A percentile compares a stretch with the other conserved stretches of the same genome.
Evolutionary conservation across 1,140 invertebrate species (phyloP).

Genomic region (Sitodiplosis mosellana): DNA sequence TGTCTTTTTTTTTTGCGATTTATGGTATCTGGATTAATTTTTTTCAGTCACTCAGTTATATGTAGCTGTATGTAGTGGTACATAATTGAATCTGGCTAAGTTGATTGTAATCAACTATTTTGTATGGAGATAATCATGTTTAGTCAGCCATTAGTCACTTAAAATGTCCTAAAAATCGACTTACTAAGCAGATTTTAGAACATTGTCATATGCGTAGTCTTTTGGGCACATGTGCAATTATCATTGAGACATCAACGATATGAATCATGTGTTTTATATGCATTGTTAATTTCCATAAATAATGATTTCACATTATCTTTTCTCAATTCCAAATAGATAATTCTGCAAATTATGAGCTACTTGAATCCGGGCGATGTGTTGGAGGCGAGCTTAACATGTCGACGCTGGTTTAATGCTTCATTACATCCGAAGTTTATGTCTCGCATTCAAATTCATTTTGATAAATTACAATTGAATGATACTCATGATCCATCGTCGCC

Average conservation of each 20-base stretch:
- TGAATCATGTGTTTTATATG: background rate
- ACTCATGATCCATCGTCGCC: constrained; percentile 21
- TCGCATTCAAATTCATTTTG: constrained; percentile 31
- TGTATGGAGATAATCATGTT: background rate
- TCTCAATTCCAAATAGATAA: background rate
- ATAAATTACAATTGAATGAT: constrained; percentile 29
- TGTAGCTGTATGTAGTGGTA: no score
- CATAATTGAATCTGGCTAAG: background rate
- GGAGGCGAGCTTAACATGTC: constrained; percentile 35
- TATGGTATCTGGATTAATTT: background rate
- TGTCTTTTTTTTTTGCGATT: background rate
- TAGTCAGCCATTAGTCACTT: background rate
- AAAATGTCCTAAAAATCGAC: background rate
- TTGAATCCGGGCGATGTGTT: constrained; percentile 36
- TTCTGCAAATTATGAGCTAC: constrained; percentile 15
- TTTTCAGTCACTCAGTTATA: background rate
- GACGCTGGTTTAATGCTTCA: constrained; percentile 35
- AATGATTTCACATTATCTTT: background rate
- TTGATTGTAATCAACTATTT: background rate
- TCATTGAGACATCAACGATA: background rate
- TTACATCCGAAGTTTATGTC: constrained; percentile 33
- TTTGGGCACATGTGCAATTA: no score
- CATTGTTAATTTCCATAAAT: background rate
- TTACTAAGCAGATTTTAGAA: background rate
- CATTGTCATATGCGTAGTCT: no score